Evolutionary conservation across 2,888 invertebrate species (phyloP).

Genomic region (Harpalus rubripes): DNA sequence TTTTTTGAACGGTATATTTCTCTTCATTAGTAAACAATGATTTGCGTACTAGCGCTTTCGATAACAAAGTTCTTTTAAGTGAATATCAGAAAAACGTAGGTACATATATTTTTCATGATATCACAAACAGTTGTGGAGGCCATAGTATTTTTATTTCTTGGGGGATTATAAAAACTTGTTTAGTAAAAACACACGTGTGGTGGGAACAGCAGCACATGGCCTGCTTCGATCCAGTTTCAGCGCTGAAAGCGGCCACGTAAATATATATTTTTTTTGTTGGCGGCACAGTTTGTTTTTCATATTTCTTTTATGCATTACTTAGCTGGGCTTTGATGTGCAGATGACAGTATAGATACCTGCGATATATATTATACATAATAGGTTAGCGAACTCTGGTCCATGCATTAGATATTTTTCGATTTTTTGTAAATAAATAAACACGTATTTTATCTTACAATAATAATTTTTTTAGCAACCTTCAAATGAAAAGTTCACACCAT

Average conservation of each 20-base stretch:
- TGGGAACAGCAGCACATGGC: slow-evolving; percentile 25
- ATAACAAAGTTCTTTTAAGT: too few relatives aligned
- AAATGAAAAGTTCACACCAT: too few relatives aligned
- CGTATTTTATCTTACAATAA: too few relatives aligned
- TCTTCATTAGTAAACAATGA: too few relatives aligned
- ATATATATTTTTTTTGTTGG: slow-evolving; percentile 30
- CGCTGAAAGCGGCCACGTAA: neutral
- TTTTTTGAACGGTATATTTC: too few relatives aligned
- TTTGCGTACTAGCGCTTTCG: too few relatives aligned
- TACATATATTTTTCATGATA: neutral
- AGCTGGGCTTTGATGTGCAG: slow-evolving; percentile 21
- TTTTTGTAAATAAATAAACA: too few relatives aligned
- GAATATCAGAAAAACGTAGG: too few relatives aligned
- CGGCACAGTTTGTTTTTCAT: slow-evolving; percentile 27
- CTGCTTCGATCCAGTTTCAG: slow-evolving; percentile 9
- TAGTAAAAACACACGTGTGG: slow-evolving; percentile 2
- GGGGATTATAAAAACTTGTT: slow-evolving; percentile 2
- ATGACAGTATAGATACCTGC: slow-evolving; percentile 1
- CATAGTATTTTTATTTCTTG: neutral
- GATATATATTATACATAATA: slow-evolving; percentile 9
- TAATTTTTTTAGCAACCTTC: too few relatives aligned
- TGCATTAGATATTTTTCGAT: too few relatives aligned
- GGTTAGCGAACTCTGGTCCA: neutral
- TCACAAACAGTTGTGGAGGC: neutral
- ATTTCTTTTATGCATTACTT: slow-evolving; percentile 45